phyloP scores from a whole-genome alignment of 2,888 invertebrate species.

The Agonopterix subpropinquella region DNA sequence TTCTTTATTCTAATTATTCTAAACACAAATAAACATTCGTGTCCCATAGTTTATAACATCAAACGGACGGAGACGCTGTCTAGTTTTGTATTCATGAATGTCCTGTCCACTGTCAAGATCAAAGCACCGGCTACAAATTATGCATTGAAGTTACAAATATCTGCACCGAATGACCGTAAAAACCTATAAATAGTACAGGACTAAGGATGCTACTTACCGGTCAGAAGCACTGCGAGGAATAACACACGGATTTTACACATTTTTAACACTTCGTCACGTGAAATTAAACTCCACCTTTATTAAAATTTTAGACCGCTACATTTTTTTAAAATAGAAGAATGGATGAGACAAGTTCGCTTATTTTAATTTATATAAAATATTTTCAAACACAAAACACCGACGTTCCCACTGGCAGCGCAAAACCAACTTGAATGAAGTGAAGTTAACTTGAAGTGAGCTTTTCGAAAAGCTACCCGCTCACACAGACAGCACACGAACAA shows the following conservation, averaged over 20 bases:
- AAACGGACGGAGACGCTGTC: slow-evolving; percentile 16
- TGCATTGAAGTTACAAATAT: slow-evolving; percentile 8
- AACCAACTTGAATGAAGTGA: slow-evolving; percentile 17
- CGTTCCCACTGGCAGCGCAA: slow-evolving; percentile 27
- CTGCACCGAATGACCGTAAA: slow-evolving; percentile 50
- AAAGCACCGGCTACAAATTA: slow-evolving; percentile 21
- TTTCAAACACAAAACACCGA: slow-evolving; percentile 31
- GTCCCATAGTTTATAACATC: slow-evolving; percentile 26
- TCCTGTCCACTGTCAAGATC: slow-evolving; percentile 17
- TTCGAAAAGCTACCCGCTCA: slow-evolving; percentile 34
- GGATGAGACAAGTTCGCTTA: slow-evolving; percentile 29
- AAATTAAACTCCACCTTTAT: slow-evolving; percentile 25
- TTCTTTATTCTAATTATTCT: background rate
- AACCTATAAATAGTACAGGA: slow-evolving; percentile 60
- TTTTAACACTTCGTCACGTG: slow-evolving; percentile 40
- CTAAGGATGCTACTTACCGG: slow-evolving; percentile 58
- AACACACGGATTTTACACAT: slow-evolving; percentile 54
- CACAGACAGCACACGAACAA: slow-evolving; percentile 44
- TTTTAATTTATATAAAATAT: slow-evolving; percentile 19
- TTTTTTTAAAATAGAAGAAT: slow-evolving; percentile 30
- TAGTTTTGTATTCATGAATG: slow-evolving; percentile 5
- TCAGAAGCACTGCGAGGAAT: slow-evolving; percentile 47
- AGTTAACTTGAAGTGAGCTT: slow-evolving; percentile 1
- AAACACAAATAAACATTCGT: slow-evolving; percentile 17
- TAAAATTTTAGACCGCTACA: slow-evolving; percentile 24